Conservation (phyloP, 2,888 invertebrate genomes). For the Abrostola tripartita region DNA sequence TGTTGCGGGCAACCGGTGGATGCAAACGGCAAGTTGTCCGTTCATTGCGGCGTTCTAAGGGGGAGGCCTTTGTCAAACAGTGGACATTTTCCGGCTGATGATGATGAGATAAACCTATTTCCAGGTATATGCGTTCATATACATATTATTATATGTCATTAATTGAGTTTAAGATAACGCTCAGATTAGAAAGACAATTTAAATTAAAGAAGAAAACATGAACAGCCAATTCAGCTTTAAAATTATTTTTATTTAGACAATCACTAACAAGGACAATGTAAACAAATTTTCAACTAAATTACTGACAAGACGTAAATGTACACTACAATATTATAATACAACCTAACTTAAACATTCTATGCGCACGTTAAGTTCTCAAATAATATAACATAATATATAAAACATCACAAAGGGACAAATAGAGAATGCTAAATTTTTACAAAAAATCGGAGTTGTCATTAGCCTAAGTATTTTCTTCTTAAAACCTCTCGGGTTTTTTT, state of each 20-base stretch:
- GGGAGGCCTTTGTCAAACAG: too few relatives aligned
- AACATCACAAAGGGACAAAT: constrained; percentile 4
- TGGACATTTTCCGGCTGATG: too few relatives aligned
- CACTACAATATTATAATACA: constrained; percentile 31
- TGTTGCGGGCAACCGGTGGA: too few relatives aligned
- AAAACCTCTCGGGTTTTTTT: neutral
- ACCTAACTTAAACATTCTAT: constrained; percentile 54
- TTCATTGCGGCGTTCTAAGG: too few relatives aligned
- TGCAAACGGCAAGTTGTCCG: too few relatives aligned
- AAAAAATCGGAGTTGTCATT: neutral
- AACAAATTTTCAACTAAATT: constrained; percentile 36
- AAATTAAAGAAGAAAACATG: neutral
- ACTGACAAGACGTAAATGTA: constrained; percentile 27
- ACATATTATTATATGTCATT: too few relatives aligned
- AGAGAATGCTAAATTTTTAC: constrained; percentile 5
- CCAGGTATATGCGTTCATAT: too few relatives aligned
- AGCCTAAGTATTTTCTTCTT: neutral
- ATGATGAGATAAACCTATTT: too few relatives aligned
- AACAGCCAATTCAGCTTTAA: neutral
- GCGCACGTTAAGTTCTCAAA: constrained; percentile 46
- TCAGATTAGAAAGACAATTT: too few relatives aligned
- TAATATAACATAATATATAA: constrained; percentile 19
- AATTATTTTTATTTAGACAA: constrained; percentile 27
- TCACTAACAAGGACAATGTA: constrained; percentile 19
- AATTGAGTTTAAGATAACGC: too few relatives aligned